Evolutionary conservation across 2,113 vertebrate genomes (phyloP).

Genomic region (Puffinus mauretanicus): DNA sequence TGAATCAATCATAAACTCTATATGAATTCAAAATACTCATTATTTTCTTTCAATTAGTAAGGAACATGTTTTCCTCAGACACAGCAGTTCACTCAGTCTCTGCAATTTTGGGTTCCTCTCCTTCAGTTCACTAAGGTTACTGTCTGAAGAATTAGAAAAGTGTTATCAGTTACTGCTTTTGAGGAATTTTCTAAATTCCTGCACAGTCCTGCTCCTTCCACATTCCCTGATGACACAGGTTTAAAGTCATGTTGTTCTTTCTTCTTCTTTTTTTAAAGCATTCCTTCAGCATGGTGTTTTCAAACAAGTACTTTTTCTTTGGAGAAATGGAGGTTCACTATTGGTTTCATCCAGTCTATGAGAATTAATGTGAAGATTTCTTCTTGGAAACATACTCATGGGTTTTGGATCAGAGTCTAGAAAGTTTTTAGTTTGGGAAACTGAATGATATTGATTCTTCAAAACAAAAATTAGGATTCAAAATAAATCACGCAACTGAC

Average conservation of each 20-base stretch:
- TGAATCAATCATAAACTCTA: neutral
- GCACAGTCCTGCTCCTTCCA: neutral
- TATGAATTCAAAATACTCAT: neutral
- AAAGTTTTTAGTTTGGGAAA: neutral
- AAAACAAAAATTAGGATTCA: neutral
- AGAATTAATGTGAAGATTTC: neutral
- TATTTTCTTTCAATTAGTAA: neutral
- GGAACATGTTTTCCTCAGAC: neutral
- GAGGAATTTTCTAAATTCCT: conserved; percentile 2
- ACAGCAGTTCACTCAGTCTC: neutral
- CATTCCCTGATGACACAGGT: neutral
- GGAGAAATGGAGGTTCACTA: neutral
- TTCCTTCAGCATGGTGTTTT: neutral
- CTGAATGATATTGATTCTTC: neutral
- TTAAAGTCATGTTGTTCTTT: neutral
- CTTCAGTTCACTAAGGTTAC: neutral
- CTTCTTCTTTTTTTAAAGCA: neutral
- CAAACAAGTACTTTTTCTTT: neutral
- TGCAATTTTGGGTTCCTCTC: neutral
- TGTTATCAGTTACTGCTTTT: neutral
- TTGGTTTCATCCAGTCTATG: neutral
- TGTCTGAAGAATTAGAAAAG: neutral
- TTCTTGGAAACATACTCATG: neutral
- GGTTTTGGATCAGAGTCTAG: neutral
- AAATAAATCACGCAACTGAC: neutral